These are phyloP conservation scores for Anabas testudineus DNA, from an alignment of 2,797 vertebrate species.

Conservation along the genomic window DNA sequence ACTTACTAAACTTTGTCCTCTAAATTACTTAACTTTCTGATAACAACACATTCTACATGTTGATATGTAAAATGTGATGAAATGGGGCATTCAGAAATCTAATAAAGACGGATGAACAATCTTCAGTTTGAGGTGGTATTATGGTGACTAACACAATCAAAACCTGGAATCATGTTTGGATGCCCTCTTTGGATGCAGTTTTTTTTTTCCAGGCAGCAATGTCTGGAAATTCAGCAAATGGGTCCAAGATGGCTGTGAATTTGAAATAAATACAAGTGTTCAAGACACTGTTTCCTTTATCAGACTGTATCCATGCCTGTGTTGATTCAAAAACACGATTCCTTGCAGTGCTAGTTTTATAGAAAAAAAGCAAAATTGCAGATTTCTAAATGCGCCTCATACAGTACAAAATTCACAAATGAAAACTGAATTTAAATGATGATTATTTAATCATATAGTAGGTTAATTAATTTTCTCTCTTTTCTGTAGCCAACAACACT, in stretches of 20 bases:
- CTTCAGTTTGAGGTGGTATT: slow-evolving; percentile 16
- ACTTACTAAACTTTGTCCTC: slow-evolving; percentile 26
- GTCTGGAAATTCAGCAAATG: slow-evolving; percentile 53
- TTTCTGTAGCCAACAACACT: slow-evolving; percentile 19
- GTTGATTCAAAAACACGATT: slow-evolving; percentile 11
- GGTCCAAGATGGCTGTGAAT: slow-evolving; percentile 46
- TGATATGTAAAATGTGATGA: no score
- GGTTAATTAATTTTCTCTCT: slow-evolving; percentile 13
- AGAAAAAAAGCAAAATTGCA: slow-evolving; percentile 4
- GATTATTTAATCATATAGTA: slow-evolving; percentile 15
- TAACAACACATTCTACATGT: not conserved
- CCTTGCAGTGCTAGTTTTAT: slow-evolving; percentile 7
- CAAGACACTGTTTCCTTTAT: not conserved
- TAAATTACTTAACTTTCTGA: slow-evolving; percentile 30
- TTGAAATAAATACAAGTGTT: slow-evolving; percentile 10
- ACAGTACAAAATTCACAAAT: not conserved
- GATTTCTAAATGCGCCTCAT: no score
- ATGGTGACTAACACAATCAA: no score
- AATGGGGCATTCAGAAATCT: no score
- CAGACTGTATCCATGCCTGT: not conserved
- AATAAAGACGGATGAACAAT: no score
- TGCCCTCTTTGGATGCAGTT: slow-evolving; percentile 31
- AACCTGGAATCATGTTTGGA: no score
- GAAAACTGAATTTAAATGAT: not conserved
- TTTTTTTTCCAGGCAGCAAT: slow-evolving; percentile 52